Conservation (phyloP, 2,888 invertebrate species). For the Caenorhabditis sulstoni region DNA sequence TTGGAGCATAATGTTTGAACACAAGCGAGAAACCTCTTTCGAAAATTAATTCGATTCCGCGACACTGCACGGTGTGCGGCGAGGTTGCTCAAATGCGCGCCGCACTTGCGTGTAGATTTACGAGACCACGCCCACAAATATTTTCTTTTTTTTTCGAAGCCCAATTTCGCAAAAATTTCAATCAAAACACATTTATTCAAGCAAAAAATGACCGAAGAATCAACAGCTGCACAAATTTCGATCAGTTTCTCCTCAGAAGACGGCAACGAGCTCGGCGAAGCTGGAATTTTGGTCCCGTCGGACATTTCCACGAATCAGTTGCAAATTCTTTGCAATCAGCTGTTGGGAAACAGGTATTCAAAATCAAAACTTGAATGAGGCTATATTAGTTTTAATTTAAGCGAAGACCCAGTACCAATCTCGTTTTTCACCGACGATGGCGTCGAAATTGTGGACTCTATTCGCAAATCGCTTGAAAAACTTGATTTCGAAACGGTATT, state of each 20-base stretch:
- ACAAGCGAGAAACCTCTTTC: too few species aligned
- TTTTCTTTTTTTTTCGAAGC: not conserved
- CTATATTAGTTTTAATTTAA: too few species aligned
- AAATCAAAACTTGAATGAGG: too few species aligned
- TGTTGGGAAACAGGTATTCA: slow-evolving; percentile 64
- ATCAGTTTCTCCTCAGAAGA: slow-evolving; percentile 66
- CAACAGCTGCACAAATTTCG: slow-evolving; percentile 35
- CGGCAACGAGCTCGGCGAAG: slow-evolving; percentile 67
- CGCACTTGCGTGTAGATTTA: too few species aligned
- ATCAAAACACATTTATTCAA: too few species aligned
- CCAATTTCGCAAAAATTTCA: too few species aligned
- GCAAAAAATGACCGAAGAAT: slow-evolving; percentile 22
- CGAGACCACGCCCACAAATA: not conserved
- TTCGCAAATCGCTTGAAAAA: slow-evolving; percentile 70
- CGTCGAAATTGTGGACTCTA: slow-evolving; percentile 72
- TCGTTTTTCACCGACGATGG: slow-evolving; percentile 72
- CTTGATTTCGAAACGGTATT: slow-evolving; percentile 76
- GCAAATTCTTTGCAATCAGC: slow-evolving; percentile 69
- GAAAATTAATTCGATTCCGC: too few species aligned
- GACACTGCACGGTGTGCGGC: too few species aligned
- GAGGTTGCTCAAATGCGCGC: too few species aligned
- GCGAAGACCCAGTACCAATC: slow-evolving; percentile 74
- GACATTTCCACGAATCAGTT: slow-evolving; percentile 72
- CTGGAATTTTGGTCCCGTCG: slow-evolving; percentile 76
- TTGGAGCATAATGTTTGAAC: too few species aligned